These are phyloP conservation scores for Leptinotarsa peninsularis DNA, from an alignment of 2,888 invertebrate species.

Conservation along the genomic window DNA sequence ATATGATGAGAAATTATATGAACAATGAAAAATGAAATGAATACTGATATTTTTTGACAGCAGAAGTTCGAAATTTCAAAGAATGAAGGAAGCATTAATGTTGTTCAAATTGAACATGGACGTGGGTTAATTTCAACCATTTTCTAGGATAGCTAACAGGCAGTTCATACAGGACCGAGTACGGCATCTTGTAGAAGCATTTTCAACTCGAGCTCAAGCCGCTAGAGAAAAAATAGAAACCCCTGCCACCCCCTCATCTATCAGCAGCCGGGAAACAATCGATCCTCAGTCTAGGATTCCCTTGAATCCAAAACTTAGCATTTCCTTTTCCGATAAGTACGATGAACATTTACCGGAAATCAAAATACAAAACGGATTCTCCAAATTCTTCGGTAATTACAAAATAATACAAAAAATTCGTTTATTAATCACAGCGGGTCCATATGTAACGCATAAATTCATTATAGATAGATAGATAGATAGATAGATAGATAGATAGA, in stretches of 20 bases:
- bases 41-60: no score
- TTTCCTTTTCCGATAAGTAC: conserved; percentile 53
- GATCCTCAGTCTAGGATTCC: conserved; percentile 54
- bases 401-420: background rate
- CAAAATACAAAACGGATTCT: conserved; percentile 20
- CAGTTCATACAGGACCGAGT: conserved; percentile 67
- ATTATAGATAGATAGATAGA: no score
- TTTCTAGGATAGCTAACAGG: conserved; percentile 55
- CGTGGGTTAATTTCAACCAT: no score
- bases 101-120: no score
- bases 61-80: no score
- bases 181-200: conserved; percentile 72
- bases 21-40: no score
- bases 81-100: no score
- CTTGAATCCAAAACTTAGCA: conserved; percentile 52
- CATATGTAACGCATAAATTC: no score
- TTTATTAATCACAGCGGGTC: no score
- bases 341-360: conserved; percentile 47
- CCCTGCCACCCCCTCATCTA: conserved; percentile 74
- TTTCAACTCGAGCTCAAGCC: conserved; percentile 71
- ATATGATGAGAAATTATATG: no score
- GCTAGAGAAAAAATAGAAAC: conserved; percentile 72
- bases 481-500: no score
- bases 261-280: conserved; percentile 67
- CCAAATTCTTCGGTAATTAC: conserved; percentile 29